Conservation (phyloP, 1,140 invertebrate genomes). For the Heliconius nattereri region DNA sequence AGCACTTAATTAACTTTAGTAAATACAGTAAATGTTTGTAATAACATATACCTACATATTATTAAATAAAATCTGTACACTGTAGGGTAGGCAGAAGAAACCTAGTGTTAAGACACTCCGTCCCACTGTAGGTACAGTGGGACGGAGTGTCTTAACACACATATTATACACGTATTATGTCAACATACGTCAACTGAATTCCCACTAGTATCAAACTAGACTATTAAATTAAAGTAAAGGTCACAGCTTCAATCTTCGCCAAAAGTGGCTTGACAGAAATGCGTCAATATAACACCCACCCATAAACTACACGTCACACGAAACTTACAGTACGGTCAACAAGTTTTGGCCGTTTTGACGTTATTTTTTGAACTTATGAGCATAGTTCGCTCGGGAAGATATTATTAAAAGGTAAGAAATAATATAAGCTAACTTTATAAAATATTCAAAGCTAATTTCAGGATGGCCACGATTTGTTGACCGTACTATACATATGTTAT, state of each 20-base stretch:
- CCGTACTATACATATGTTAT: slow-evolving; percentile 24
- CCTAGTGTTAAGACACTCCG: too few species aligned
- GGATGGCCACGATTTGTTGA: too few species aligned
- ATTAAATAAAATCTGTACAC: too few species aligned
- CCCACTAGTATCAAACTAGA: neutral
- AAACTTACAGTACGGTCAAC: neutral
- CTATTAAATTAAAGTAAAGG: neutral
- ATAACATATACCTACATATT: neutral
- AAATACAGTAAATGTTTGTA: neutral
- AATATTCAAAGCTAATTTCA: too few species aligned
- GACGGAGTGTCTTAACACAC: too few species aligned
- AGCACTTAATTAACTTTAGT: neutral
- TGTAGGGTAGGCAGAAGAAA: too few species aligned
- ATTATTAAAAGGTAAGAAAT: too few species aligned
- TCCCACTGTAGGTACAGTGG: too few species aligned
- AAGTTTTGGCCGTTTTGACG: too few species aligned
- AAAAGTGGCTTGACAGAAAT: neutral
- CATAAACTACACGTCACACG: neutral
- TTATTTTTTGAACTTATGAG: too few species aligned
- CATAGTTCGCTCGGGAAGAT: too few species aligned
- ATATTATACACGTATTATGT: neutral
- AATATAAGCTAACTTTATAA: too few species aligned
- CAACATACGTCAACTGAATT: neutral
- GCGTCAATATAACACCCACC: slow-evolving; percentile 7
- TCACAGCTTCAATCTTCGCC: neutral